Conservation (phyloP, 2,113 vertebrate genomes). For the Sapajus apella region DNA sequence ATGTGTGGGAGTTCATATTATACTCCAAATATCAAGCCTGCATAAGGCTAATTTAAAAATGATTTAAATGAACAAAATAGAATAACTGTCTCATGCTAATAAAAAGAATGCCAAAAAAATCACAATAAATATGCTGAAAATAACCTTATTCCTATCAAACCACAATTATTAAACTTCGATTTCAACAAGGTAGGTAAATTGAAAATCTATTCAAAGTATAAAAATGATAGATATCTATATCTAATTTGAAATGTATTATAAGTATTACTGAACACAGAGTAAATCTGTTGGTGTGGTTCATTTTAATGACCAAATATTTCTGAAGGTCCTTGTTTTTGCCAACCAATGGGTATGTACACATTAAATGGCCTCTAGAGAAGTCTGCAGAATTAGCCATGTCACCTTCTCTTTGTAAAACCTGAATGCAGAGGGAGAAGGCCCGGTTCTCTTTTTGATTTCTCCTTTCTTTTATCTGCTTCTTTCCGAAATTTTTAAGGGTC, state of each 20-base stretch:
- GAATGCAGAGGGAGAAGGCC: not conserved
- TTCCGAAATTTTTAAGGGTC: not conserved
- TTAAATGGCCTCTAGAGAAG: not conserved
- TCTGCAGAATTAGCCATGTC: not conserved
- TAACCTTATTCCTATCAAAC: conserved; percentile 44
- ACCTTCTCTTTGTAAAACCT: conserved; percentile 18
- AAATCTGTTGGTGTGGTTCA: not conserved
- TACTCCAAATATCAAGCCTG: conserved; percentile 52
- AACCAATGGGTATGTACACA: not conserved
- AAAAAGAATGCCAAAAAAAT: conserved; percentile 49
- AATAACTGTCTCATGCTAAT: conserved; percentile 47
- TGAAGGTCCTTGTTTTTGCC: not conserved
- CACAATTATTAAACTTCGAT: conserved; percentile 56
- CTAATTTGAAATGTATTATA: conserved; percentile 10
- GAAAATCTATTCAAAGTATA: conserved; percentile 40
- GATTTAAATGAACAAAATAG: conserved; percentile 63
- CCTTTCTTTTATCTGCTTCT: not conserved
- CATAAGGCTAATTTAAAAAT: conserved; percentile 68
- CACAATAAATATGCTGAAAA: conserved; percentile 35
- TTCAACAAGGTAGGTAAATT: conserved; percentile 50
- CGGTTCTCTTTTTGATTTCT: not conserved
- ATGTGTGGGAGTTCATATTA: conserved; percentile 72
- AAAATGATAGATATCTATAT: conserved; percentile 29
- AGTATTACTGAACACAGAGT: not conserved
- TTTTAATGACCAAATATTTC: conserved; percentile 11